Evolutionary conservation across 1,140 invertebrate species (phyloP).

Genomic region (Magallana gigas): DNA sequence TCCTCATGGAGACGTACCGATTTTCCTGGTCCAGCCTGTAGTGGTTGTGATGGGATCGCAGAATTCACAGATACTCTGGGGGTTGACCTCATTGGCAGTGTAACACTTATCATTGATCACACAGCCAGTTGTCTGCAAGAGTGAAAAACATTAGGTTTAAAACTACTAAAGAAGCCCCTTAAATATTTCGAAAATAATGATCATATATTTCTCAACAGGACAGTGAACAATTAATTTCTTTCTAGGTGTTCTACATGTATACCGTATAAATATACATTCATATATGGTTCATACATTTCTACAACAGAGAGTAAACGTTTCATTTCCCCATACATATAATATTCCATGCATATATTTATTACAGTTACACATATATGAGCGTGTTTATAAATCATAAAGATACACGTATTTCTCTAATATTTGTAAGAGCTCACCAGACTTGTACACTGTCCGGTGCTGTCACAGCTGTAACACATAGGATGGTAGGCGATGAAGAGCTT

Average conservation of each 20-base stretch:
- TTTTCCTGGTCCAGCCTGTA: conserved; percentile 38
- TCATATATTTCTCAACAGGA: no score
- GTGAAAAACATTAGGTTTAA: neutral
- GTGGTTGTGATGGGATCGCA: conserved; percentile 30
- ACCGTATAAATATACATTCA: no score
- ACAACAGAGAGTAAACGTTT: no score
- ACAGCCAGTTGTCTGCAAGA: conserved; percentile 37
- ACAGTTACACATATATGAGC: neutral
- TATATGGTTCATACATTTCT: no score
- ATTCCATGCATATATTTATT: no score
- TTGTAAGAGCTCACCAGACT: neutral
- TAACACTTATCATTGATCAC: conserved; percentile 35
- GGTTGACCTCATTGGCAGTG: conserved; percentile 10
- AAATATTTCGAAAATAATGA: no score
- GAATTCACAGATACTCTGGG: conserved; percentile 26
- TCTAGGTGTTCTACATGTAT: no score
- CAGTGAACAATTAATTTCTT: no score
- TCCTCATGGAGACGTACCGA: neutral
- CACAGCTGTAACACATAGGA: conserved; percentile 41
- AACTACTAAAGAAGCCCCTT: no score
- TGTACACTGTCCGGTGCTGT: neutral
- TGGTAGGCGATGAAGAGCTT: neutral
- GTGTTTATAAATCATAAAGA: neutral
- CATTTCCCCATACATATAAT: no score
- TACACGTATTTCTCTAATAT: neutral